Base-by-base conservation (phyloP, 23 tunicate genomes). In the Corella eumyota region DNA sequence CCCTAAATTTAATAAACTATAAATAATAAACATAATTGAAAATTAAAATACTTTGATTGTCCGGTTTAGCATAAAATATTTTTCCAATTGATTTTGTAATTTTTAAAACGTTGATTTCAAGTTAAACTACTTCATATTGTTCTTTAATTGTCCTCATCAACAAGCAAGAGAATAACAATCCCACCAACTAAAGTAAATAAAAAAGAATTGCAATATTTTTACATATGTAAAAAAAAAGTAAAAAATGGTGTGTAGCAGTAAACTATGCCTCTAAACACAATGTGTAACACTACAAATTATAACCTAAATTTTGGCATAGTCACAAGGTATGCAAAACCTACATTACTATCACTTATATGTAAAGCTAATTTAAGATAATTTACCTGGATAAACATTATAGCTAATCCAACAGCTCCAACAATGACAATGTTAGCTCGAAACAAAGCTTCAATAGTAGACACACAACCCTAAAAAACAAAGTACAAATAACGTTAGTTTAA, bases 361-460 rank as follows among this genome's bases (percentile, higher is more conserved):
- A n/a, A n/a, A n/a, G n/a, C n/a, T n/a, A n/a, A n/a, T n/a, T n/a
- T n/a, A n/a, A n/a, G 48, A 15, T 11, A 40, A 30, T 33, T 70
- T 6, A 82, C 75, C 81, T 82, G 76, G 6, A 74, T 67, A 50
- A 82, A 52, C 1, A 79, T 70, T 22, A 82, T 61, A 4, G 78
- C 81, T 4, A 82, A 17, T 6, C 81, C 81, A 36, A 82, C 65
- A 1, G 76, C 92, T 6, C 81, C 92, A 27, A 82, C 79, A 27
- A 47, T 61, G 3, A 53, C 69, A 37, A 79, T 79, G 36, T 74
- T 74, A 28, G 44, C 35, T 38, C 74, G 68, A 22, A 82, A 76
- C 3, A 58, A 50, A 4, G 38, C 55, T 51, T 82, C 79, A 37
- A 82, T 68, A 40, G 56, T 77, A 0, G 44, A 30, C 2, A 74